Evolutionary conservation across 1,140 invertebrate species (phyloP).

Genomic region (Belonocnema kinseyi): DNA sequence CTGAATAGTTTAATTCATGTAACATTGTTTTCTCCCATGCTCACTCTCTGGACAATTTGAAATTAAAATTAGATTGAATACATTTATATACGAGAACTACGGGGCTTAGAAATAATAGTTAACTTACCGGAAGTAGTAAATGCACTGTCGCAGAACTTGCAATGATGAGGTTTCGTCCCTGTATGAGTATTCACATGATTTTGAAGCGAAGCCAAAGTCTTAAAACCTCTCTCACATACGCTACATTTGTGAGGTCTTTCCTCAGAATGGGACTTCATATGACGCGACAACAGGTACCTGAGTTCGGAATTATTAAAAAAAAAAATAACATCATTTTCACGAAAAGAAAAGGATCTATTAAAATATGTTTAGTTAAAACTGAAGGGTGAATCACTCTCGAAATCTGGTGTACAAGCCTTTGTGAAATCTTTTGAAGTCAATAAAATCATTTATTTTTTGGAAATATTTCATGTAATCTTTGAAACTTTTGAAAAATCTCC

Average conservation of each 20-base stretch:
- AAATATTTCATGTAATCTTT: no score
- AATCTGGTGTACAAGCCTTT: no score
- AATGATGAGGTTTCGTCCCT: slow-evolving; percentile 95
- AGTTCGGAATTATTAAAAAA: slow-evolving; percentile 51
- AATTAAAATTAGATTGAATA: no score
- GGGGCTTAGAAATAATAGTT: not conserved
- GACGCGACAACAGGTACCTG: slow-evolving; percentile 90
- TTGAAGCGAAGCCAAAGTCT: slow-evolving; percentile 93
- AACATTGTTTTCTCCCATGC: no score
- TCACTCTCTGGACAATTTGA: no score
- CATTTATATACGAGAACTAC: no score
- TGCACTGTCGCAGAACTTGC: slow-evolving; percentile 93
- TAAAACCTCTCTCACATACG: slow-evolving; percentile 96
- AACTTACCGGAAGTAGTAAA: slow-evolving; percentile 93
- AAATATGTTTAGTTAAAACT: no score
- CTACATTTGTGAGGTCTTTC: slow-evolving; percentile 96
- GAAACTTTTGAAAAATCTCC: no score
- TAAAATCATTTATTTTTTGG: no score
- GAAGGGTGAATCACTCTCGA: no score
- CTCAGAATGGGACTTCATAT: slow-evolving; percentile 97
- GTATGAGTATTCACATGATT: slow-evolving; percentile 99
- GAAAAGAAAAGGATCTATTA: not conserved
- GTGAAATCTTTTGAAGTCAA: no score
- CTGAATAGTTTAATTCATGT: not conserved
- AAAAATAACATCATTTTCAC: slow-evolving; percentile 15